phyloP scores from a whole-genome alignment of 2,113 vertebrate species.

The Uropsilus gracilis region DNA sequence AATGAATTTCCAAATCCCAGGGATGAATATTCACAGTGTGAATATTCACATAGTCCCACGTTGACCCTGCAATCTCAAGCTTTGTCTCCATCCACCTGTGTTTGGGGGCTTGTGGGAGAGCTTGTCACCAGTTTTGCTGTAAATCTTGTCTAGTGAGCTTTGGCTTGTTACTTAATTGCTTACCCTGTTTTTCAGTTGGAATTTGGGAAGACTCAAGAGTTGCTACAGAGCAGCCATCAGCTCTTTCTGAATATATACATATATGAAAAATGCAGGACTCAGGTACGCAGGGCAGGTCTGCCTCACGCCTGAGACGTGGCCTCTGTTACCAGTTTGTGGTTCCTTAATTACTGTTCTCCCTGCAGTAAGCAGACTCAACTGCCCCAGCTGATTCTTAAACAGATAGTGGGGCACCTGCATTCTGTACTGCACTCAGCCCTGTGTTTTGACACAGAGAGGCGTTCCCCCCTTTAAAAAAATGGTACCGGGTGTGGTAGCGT shows the following conservation, averaged over 20 bases:
- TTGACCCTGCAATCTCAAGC: neutral
- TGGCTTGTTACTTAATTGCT: neutral
- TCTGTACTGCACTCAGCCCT: neutral
- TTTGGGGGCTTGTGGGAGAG: neutral
- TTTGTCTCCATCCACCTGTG: neutral
- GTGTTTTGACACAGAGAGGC: neutral
- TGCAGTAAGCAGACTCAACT: neutral
- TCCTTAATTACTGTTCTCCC: neutral
- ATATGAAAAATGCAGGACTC: neutral
- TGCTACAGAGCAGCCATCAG: neutral
- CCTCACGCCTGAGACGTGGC: neutral
- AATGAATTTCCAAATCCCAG: neutral
- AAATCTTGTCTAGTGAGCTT: neutral
- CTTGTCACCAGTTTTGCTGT: neutral
- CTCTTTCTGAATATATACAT: neutral
- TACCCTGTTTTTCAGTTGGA: neutral
- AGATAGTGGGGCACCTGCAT: neutral
- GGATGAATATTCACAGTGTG: neutral
- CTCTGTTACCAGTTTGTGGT: neutral
- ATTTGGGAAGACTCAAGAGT: neutral
- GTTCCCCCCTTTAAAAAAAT: constrained; percentile 27
- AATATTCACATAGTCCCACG: neutral
- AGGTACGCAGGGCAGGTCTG: neutral
- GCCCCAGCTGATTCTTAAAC: neutral
- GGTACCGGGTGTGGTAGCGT: too few species aligned